A percentile compares a stretch with the other conserved stretches of the same genome.
These are phyloP conservation scores for Scaeva pyrastri DNA, from an alignment of 2,888 invertebrate genomes.

Conservation along the genomic window DNA sequence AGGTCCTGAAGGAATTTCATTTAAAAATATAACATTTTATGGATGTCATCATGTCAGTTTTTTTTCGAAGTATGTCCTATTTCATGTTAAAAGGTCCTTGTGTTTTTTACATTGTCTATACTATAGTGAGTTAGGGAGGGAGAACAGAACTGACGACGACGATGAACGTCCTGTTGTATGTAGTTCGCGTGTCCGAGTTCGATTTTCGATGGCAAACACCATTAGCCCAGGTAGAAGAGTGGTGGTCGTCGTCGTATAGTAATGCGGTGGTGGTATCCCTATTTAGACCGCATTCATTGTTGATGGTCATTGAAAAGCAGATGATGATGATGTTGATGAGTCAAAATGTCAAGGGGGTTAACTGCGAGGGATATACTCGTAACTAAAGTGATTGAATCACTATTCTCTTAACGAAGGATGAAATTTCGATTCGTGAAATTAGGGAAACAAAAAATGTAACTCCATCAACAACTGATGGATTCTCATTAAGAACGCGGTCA, in stretches of 20 bases:
- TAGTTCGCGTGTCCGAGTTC: conserved; percentile 66
- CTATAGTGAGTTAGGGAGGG: conserved; percentile 38
- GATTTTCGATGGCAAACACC: conserved; percentile 75
- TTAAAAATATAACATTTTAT: conserved; percentile 70
- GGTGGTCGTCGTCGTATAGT: too few relatives aligned
- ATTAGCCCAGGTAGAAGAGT: conserved; percentile 53
- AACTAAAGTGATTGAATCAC: conserved; percentile 70
- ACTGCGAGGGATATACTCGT: conserved; percentile 32
- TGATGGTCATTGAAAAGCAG: conserved; percentile 30
- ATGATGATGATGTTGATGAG: conserved; percentile 68
- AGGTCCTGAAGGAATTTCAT: conserved; percentile 72
- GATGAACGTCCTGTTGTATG: background rate
- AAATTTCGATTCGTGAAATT: background rate
- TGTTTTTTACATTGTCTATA: background rate
- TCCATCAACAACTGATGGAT: conserved; percentile 61
- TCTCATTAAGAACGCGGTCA: conserved; percentile 52
- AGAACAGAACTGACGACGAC: too few relatives aligned
- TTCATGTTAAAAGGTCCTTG: conserved; percentile 45
- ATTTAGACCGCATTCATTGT: conserved; percentile 28
- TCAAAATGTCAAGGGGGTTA: conserved; percentile 62
- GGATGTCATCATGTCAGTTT: conserved; percentile 75
- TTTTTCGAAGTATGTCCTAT: conserved; percentile 11
- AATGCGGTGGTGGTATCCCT: background rate
- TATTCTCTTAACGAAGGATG: conserved; percentile 38
- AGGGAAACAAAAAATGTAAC: background rate